These are phyloP conservation scores for Agelas oroides DNA, from an alignment of 37 sponge, comb jelly and placozoan genomes.

Conservation along the genomic window DNA sequence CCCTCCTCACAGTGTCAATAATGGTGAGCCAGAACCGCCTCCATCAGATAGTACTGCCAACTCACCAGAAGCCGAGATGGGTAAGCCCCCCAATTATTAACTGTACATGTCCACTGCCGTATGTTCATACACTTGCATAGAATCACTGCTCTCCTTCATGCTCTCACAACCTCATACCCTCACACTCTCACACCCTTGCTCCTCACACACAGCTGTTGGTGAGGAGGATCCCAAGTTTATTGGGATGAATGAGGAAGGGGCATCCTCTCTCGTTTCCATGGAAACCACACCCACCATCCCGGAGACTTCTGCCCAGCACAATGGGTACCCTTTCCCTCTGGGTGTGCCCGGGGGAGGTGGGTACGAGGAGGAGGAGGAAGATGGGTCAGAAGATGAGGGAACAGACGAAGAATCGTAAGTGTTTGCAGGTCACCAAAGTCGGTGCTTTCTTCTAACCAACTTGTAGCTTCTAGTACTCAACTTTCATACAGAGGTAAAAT, in stretches of 20 bases:
- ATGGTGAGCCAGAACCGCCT: slow-evolving; percentile 7
- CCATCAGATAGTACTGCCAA: slow-evolving; percentile 11
- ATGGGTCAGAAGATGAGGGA: slow-evolving; percentile 6
- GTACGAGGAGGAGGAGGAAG: neutral
- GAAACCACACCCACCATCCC: neutral
- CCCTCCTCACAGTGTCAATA: slow-evolving; percentile 5
- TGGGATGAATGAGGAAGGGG: slow-evolving; percentile 14
- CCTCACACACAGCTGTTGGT: slow-evolving; percentile 26
- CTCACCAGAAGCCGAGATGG: slow-evolving; percentile 46
- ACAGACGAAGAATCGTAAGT: slow-evolving; percentile 34
- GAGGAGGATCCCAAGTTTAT: slow-evolving; percentile 36
- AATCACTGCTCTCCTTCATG: neutral
- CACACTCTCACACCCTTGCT: neutral
- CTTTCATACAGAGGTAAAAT: too few relatives aligned
- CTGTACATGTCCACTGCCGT: neutral
- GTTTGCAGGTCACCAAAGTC: too few relatives aligned
- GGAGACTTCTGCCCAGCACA: neutral
- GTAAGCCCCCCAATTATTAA: slow-evolving; percentile 16
- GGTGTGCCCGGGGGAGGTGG: neutral
- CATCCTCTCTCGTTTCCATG: slow-evolving; percentile 28
- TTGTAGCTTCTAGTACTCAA: too few relatives aligned
- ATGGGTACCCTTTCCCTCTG: neutral
- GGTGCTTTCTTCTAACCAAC: too few relatives aligned
- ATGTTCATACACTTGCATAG: neutral
- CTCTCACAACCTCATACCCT: too few relatives aligned